These are phyloP conservation scores for Exocentrus adspersus DNA, from an alignment of 2,888 invertebrate genomes.

Conservation along the genomic window DNA sequence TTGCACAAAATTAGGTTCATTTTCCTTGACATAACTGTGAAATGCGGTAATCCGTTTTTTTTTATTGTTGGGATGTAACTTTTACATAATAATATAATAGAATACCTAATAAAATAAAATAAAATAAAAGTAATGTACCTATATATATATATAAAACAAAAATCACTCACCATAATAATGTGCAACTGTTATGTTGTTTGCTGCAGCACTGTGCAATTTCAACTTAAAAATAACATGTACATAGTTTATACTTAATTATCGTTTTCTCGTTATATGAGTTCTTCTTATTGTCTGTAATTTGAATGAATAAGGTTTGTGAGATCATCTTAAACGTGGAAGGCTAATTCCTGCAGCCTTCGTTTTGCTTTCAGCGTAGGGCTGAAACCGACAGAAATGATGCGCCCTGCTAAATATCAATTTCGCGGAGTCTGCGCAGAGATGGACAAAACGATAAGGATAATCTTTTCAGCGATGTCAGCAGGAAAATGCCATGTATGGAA, in stretches of 20 bases:
- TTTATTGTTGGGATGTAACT: no score
- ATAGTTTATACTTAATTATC: constrained; percentile 10
- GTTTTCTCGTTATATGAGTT: background rate
- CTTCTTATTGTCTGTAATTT: constrained; percentile 6
- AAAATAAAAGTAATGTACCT: constrained; percentile 18
- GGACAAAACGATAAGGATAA: constrained; percentile 12
- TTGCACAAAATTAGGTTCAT: no score
- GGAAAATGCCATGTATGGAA: background rate
- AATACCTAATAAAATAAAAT: constrained; percentile 27
- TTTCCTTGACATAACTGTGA: no score
- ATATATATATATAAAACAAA: no score
- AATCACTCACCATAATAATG: constrained; percentile 33
- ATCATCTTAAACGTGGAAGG: constrained; percentile 32
- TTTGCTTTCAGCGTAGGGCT: constrained; percentile 23
- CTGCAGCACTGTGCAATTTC: background rate
- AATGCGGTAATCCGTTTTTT: no score
- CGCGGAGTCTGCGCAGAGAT: constrained; percentile 42
- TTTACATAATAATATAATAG: no score
- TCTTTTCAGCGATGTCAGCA: background rate
- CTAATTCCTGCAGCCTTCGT: constrained; percentile 15
- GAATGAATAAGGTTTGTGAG: constrained; percentile 28
- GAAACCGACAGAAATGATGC: constrained; percentile 33
- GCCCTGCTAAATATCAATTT: constrained; percentile 38
- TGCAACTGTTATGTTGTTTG: constrained; percentile 10
- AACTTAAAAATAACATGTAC: constrained; percentile 17